phyloP scores from a whole-genome alignment of 2,113 vertebrate species.

The Cyprinodon brontotheroides region DNA sequence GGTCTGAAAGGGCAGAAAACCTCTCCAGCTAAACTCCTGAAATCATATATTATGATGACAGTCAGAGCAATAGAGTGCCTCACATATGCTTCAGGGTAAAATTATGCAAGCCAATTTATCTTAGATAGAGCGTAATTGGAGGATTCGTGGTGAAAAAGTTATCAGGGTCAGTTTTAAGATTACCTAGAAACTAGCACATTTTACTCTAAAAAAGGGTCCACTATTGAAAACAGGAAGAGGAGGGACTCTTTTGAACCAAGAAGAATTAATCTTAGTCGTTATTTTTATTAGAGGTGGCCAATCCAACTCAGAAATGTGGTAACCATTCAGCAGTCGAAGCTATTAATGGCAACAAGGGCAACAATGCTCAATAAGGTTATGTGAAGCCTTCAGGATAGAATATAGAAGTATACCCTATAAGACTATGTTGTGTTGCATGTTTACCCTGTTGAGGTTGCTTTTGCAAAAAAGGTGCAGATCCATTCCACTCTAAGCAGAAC shows the following conservation, averaged over 20 bases:
- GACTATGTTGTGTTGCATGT: background rate
- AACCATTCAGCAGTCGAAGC: background rate
- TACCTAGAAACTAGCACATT: background rate
- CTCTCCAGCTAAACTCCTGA: background rate
- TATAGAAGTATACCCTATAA: background rate
- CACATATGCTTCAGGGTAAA: background rate
- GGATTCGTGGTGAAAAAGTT: background rate
- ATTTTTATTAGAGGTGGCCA: background rate
- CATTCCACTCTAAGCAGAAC: too few relatives aligned
- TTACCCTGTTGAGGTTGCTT: background rate
- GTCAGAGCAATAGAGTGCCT: background rate
- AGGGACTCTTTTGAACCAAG: background rate
- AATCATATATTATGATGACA: background rate
- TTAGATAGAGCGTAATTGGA: too few relatives aligned
- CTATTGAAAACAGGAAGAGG: background rate
- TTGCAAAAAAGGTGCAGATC: background rate
- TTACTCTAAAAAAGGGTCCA: background rate
- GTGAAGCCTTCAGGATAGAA: background rate
- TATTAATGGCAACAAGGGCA: too few relatives aligned
- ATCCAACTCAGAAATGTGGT: background rate
- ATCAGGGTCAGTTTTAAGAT: background rate
- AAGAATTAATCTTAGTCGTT: background rate
- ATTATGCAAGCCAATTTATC: background rate
- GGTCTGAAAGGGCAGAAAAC: background rate
- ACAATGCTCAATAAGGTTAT: too few relatives aligned